phyloP scores from a whole-genome alignment of 2,797 vertebrate species.

The Neosilurus hyrtlii region DNA sequence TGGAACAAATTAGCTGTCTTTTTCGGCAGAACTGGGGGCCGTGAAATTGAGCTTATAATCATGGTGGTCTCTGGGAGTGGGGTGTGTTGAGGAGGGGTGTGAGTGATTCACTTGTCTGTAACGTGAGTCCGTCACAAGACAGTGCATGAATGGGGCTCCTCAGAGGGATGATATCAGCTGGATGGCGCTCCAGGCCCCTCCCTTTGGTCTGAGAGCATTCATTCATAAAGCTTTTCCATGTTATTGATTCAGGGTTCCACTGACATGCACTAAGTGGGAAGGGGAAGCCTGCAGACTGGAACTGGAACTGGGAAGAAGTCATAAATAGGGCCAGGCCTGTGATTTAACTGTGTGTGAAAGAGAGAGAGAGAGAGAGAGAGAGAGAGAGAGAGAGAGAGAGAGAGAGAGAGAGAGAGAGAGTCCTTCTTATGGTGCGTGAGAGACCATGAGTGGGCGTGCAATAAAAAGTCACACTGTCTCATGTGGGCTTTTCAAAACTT shows the following conservation, averaged over 20 bases:
- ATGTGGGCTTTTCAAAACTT: conserved; percentile 48
- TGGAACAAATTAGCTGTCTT: conserved; percentile 62
- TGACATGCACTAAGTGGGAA: conserved; percentile 53
- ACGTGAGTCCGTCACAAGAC: conserved; percentile 71
- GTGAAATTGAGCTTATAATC: conserved; percentile 68
- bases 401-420: not conserved
- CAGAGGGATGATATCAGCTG: conserved; percentile 74
- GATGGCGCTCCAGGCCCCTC: conserved; percentile 67
- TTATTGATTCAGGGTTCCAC: conserved; percentile 69
- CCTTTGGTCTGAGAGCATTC: conserved; percentile 65
- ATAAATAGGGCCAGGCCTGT: conserved; percentile 65
- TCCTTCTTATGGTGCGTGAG: conserved; percentile 42
- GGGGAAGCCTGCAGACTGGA: conserved; percentile 65
- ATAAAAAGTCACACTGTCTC: conserved; percentile 48
- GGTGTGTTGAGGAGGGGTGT: conserved; percentile 60
- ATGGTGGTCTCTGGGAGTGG: conserved; percentile 50
- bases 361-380: not conserved
- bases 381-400: not conserved
- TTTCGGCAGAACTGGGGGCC: conserved; percentile 54
- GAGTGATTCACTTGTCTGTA: conserved; percentile 71
- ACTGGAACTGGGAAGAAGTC: conserved; percentile 59
- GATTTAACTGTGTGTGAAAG: conserved; percentile 38
- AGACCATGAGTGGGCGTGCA: conserved; percentile 50
- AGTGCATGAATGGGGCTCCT: conserved; percentile 58
- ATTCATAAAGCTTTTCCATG: conserved; percentile 74